Conservation (phyloP, 2,888 invertebrate species). For the Physocephala rufipes region DNA sequence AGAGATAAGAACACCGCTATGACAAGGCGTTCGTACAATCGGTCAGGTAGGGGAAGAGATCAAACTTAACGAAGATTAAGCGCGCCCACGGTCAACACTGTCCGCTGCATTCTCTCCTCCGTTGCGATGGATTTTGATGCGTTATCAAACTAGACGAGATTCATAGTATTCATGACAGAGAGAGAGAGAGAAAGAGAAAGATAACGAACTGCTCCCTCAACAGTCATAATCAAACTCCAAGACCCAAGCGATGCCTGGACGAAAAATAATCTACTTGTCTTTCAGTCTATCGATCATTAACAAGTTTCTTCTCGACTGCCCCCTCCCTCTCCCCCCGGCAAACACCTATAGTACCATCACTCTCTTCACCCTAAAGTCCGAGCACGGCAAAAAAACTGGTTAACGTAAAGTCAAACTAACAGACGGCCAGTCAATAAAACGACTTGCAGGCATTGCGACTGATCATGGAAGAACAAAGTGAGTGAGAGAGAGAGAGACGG, state of each 20-base stretch:
- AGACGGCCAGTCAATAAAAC: neutral
- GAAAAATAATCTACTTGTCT: no score
- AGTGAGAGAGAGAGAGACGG: neutral
- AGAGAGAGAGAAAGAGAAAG: neutral
- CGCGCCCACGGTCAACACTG: slow-evolving; percentile 31
- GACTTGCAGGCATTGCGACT: no score
- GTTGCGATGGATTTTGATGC: neutral
- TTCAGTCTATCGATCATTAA: no score
- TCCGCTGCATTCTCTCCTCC: neutral
- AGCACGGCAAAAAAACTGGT: no score
- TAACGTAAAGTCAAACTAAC: neutral
- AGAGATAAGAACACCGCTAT: slow-evolving; percentile 27
- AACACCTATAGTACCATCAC: no score
- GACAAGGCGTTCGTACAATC: slow-evolving; percentile 15
- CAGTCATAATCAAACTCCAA: no score
- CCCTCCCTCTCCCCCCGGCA: no score
- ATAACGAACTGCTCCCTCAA: no score
- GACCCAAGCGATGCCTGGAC: no score
- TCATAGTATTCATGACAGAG: neutral
- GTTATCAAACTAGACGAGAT: neutral
- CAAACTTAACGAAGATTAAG: neutral
- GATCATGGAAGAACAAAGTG: neutral
- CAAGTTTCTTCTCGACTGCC: no score
- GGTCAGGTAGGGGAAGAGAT: slow-evolving; percentile 35
- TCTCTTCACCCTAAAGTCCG: no score